Evolutionary conservation across 2,113 vertebrate species (phyloP).

Genomic region (Ciconia boyciana): DNA sequence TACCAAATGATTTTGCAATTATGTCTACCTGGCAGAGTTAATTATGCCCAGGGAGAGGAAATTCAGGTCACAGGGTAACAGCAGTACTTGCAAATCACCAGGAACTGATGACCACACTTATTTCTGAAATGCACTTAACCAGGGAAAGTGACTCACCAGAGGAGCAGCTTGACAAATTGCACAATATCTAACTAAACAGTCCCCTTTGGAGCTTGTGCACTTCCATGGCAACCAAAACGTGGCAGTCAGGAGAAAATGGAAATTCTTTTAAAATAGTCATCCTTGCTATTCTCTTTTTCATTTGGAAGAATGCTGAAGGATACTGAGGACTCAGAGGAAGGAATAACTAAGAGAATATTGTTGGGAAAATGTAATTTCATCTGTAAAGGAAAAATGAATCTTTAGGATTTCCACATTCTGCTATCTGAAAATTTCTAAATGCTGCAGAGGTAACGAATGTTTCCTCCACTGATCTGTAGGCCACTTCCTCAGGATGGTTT

Average conservation of each 20-base stretch:
- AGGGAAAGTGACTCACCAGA: conserved; percentile 43
- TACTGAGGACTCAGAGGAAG: background rate
- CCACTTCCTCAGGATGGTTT: background rate
- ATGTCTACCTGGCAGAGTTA: conserved; percentile 40
- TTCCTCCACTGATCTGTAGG: background rate
- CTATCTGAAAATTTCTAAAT: background rate
- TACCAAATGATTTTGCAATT: conserved; percentile 15
- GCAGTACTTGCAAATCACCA: conserved; percentile 6
- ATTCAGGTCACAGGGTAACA: conserved; percentile 19
- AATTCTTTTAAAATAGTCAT: conserved; percentile 41
- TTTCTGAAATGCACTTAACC: conserved; percentile 11
- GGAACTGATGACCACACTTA: conserved; percentile 46
- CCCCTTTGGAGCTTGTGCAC: background rate
- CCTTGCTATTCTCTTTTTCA: background rate
- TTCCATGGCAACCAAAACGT: conserved; percentile 59
- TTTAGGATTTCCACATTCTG: background rate
- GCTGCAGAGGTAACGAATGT: background rate
- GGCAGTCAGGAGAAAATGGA: conserved; percentile 34
- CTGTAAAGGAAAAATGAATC: background rate
- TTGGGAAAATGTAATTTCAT: background rate
- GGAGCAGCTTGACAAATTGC: conserved; percentile 45
- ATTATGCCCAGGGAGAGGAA: conserved; percentile 32
- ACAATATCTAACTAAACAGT: conserved; percentile 20
- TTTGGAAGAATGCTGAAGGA: conserved; percentile 12
- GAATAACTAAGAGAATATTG: background rate